Percentiles rank a stretch among this genome's conserved stretches.
These are phyloP conservation scores for Eulemur rubriventer DNA, from an alignment of 2,797 vertebrate genomes.

Conservation along the genomic window DNA sequence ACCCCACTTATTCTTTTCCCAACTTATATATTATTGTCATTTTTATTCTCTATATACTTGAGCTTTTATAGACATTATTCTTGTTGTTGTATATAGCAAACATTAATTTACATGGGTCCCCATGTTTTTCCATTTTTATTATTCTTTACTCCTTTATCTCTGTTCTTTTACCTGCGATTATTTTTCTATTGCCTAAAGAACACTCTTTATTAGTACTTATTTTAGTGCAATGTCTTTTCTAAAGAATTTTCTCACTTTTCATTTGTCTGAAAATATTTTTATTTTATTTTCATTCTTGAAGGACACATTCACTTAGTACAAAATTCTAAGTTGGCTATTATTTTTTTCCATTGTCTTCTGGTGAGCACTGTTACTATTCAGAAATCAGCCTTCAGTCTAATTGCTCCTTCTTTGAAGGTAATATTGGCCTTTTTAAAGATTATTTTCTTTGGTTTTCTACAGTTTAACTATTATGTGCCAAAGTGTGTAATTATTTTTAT, in stretches of 20 bases:
- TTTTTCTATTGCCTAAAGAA: not conserved
- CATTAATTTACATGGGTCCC: not conserved
- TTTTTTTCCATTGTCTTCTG: not conserved
- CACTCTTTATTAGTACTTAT: not conserved
- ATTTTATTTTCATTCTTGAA: not conserved
- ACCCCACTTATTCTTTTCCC: not conserved
- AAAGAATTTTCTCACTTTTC: slow-evolving; percentile 15
- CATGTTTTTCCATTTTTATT: not conserved
- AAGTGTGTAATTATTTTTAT: not conserved
- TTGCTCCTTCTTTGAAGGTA: not conserved
- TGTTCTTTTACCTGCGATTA: not conserved
- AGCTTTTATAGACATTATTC: not conserved
- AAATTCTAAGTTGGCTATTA: not conserved
- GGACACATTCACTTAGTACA: not conserved
- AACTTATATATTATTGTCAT: not conserved
- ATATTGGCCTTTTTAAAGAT: not conserved
- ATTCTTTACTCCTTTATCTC: not conserved
- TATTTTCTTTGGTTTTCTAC: not conserved
- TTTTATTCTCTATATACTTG: not conserved
- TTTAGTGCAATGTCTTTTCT: not conserved
- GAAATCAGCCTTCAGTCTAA: not conserved
- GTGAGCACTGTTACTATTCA: not conserved
- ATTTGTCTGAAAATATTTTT: slow-evolving; percentile 32
- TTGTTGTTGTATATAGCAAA: not conserved
- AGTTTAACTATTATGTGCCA: not conserved